Conservation (phyloP, 2,888 invertebrate species). For the Sesia apiformis region DNA sequence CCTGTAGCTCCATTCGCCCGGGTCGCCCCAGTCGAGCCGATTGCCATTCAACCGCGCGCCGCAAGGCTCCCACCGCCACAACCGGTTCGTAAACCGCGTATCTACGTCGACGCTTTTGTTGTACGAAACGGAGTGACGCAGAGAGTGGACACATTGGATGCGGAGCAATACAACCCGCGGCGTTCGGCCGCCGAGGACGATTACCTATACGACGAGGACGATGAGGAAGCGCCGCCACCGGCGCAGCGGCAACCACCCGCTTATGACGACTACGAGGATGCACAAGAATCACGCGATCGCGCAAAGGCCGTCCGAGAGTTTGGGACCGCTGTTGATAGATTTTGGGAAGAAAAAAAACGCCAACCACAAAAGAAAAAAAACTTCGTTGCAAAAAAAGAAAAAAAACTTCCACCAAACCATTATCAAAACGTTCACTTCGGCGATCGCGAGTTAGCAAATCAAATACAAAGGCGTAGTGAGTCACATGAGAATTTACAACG, state of each 20-base stretch:
- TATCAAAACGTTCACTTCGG: slow-evolving; percentile 62
- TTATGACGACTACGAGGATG: slow-evolving; percentile 59
- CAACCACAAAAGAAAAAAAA: slow-evolving; percentile 10
- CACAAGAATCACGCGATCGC: slow-evolving; percentile 49
- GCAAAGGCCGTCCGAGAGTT: slow-evolving; percentile 46
- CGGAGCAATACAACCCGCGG: slow-evolving; percentile 27
- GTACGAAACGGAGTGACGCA: slow-evolving; percentile 57
- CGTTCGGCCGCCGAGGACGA: slow-evolving; percentile 33
- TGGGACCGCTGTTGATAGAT: slow-evolving; percentile 52
- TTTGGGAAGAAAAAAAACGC: slow-evolving; percentile 49
- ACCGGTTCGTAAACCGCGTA: slow-evolving; percentile 44
- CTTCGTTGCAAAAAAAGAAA: slow-evolving; percentile 9
- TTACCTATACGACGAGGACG: slow-evolving; percentile 43
- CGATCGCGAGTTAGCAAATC: slow-evolving; percentile 39
- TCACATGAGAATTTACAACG: slow-evolving; percentile 37
- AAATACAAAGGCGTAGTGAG: slow-evolving; percentile 21
- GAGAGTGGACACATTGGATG: slow-evolving; percentile 51
- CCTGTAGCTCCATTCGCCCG: slow-evolving; percentile 17
- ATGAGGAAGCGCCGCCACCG: slow-evolving; percentile 19
- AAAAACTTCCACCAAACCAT: slow-evolving; percentile 35
- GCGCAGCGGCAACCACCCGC: slow-evolving; percentile 18
- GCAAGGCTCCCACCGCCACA: slow-evolving; percentile 42
- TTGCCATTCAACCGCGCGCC: slow-evolving; percentile 51
- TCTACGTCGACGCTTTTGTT: slow-evolving; percentile 63
- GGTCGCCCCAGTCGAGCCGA: slow-evolving; percentile 22